Evolutionary conservation across 2,113 vertebrate species (phyloP).

Genomic region (Polypterus bichir): DNA sequence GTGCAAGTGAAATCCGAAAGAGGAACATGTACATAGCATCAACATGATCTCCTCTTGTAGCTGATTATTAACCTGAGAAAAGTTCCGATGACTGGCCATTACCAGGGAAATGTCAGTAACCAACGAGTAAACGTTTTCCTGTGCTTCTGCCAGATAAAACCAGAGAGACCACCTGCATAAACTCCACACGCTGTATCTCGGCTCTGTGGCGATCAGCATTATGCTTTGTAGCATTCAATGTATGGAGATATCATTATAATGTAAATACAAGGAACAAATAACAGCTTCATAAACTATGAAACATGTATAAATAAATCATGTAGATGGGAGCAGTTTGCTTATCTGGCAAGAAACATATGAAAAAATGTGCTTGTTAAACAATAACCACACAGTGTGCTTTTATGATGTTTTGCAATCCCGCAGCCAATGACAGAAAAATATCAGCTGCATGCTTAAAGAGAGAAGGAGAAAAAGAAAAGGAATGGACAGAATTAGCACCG

Average conservation of each 20-base stretch:
- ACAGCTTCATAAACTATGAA: conserved; percentile 66
- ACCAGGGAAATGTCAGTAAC: no score
- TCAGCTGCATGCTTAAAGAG: conserved; percentile 59
- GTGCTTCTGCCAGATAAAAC: no score
- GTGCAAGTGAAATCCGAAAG: no score
- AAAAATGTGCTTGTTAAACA: conserved; percentile 77
- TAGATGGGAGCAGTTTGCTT: conserved; percentile 67
- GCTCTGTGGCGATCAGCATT: conserved; percentile 64
- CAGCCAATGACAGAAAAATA: conserved; percentile 69
- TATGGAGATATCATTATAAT: conserved; percentile 64
- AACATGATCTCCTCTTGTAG: no score
- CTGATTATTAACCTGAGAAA: no score
- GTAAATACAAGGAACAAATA: conserved; percentile 59
- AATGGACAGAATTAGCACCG: no score
- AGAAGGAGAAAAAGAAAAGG: no score
- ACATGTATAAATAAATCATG: conserved; percentile 76
- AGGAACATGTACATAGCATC: no score
- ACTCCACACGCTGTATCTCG: conserved; percentile 15
- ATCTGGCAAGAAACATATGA: conserved; percentile 65
- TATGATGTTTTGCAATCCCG: conserved; percentile 62
- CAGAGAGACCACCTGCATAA: no score
- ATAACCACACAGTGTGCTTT: conserved; percentile 65
- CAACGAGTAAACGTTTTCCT: no score
- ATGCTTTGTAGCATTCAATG: conserved; percentile 61
- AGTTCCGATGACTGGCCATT: no score